These are phyloP conservation scores for Watersipora subatra DNA, from an alignment of 1,140 invertebrate genomes.

Conservation along the genomic window DNA sequence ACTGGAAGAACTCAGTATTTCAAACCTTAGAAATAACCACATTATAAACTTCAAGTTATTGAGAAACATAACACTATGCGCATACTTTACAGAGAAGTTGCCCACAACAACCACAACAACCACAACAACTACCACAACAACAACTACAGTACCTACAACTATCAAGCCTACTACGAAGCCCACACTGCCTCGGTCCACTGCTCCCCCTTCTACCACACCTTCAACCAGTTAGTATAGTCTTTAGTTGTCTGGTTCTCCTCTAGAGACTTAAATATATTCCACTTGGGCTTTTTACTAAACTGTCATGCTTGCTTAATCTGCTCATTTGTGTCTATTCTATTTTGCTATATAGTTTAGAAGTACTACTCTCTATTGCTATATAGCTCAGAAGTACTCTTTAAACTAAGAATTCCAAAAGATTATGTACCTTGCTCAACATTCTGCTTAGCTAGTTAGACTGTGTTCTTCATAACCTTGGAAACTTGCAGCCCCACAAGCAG, in stretches of 20 bases:
- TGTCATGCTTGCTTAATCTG: background rate
- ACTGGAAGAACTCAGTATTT: no score
- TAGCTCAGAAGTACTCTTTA: no score
- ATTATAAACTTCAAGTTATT: background rate
- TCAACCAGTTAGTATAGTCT: background rate
- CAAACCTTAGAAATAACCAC: background rate
- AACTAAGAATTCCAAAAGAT: no score
- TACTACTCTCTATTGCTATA: no score
- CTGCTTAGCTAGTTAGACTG: no score
- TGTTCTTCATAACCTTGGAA: no score
- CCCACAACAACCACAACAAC: background rate
- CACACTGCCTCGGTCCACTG: no score
- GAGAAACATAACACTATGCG: background rate
- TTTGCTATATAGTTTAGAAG: no score
- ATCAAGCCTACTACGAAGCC: background rate
- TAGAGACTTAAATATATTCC: background rate
- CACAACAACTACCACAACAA: background rate
- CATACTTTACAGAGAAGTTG: background rate
- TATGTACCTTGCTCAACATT: no score
- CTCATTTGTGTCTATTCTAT: background rate
- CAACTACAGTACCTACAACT: background rate
- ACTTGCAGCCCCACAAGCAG: no score
- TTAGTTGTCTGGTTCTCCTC: background rate
- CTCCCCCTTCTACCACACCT: background rate
- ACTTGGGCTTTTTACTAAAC: background rate